A percentile compares a stretch with the other conserved stretches of the same genome.
Conservation (phyloP, 2,888 invertebrate genomes). For the Rutpela maculata region DNA sequence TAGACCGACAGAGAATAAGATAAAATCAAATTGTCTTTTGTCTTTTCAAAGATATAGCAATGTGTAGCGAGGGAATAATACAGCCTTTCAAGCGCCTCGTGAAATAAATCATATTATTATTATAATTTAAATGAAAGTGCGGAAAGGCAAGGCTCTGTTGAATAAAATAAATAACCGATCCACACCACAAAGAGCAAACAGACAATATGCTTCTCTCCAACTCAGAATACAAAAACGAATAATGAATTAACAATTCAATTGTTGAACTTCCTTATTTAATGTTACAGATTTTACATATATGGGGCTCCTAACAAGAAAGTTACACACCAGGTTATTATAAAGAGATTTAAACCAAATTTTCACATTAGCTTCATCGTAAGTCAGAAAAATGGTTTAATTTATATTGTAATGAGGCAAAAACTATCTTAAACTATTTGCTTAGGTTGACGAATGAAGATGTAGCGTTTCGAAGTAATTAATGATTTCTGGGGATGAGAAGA, state of each 20-base stretch:
- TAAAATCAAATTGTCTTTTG: not conserved
- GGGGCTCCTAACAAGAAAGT: not conserved
- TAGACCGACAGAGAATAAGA: conserved; percentile 7
- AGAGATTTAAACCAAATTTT: not conserved
- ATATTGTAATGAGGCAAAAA: no score
- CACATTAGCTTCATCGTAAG: not conserved
- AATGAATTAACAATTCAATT: not conserved
- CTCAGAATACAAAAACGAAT: conserved; percentile 2
- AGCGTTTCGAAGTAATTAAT: no score
- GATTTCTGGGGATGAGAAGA: no score
- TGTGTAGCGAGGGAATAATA: not conserved
- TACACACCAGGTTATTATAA: not conserved
- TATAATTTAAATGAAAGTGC: conserved; percentile 38
- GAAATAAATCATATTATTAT: conserved; percentile 22
- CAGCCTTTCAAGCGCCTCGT: not conserved
- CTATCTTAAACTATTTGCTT: no score
- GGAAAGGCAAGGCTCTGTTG: conserved; percentile 4
- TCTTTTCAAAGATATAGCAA: not conserved
- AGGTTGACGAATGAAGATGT: no score
- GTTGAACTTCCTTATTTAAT: not conserved
- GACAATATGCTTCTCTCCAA: conserved; percentile 9
- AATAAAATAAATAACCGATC: conserved; percentile 26
- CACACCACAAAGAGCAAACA: conserved; percentile 6
- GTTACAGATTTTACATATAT: not conserved
- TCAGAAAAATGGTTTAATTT: no score